Percentiles rank a stretch among this genome's conserved stretches.
These are phyloP conservation scores for Scaptomyza montana DNA, from an alignment of 1,140 invertebrate species.

Conservation along the genomic window DNA sequence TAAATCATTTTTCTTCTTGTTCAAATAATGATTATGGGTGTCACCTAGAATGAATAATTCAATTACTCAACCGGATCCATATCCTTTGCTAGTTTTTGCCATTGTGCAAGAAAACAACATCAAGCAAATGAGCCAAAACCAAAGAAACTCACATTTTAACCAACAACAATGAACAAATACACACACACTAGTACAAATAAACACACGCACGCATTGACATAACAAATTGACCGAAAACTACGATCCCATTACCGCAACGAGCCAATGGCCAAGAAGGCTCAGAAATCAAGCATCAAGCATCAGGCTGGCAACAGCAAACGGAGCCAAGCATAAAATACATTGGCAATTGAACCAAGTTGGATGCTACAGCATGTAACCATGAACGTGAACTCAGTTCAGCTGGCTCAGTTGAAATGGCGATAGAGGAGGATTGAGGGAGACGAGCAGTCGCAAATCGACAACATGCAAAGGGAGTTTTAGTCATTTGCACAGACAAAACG, in stretches of 20 bases:
- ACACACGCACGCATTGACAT: conserved; percentile 46
- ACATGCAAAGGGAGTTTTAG: conserved; percentile 79
- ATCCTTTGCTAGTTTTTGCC: conserved; percentile 17
- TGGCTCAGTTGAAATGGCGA: neutral
- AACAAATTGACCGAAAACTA: conserved; percentile 83
- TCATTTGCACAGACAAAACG: conserved; percentile 81
- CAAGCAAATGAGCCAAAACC: conserved; percentile 74
- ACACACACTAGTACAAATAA: neutral
- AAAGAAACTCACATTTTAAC: conserved; percentile 71
- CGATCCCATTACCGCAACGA: conserved; percentile 74
- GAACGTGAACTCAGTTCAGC: neutral
- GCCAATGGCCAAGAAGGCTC: conserved; percentile 48
- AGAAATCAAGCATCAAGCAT: conserved; percentile 68
- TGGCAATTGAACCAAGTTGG: conserved; percentile 39
- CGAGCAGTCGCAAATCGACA: conserved; percentile 54
- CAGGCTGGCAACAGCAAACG: conserved; percentile 29
- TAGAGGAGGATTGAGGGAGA: conserved; percentile 2
- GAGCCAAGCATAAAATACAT: conserved; percentile 74
- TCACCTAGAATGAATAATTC: conserved; percentile 13
- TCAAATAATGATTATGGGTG: no score
- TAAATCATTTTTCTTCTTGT: no score
- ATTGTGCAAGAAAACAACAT: conserved; percentile 50
- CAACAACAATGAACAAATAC: conserved; percentile 63
- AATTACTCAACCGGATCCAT: conserved; percentile 17
- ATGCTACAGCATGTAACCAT: neutral